Evolutionary conservation across 2,113 vertebrate species (phyloP).

Genomic region (Thalassoma bifasciatum): DNA sequence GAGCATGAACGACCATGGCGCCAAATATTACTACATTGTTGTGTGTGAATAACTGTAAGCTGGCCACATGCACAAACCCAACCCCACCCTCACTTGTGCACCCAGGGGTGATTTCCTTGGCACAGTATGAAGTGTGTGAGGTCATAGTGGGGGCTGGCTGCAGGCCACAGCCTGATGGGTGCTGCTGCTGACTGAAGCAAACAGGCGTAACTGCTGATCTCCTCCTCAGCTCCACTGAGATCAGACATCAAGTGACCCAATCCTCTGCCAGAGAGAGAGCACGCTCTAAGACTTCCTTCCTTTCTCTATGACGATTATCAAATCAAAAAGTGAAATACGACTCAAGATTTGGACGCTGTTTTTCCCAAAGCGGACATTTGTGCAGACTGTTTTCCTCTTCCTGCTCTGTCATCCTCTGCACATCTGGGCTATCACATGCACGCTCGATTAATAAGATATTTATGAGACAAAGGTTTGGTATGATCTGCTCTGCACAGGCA

Average conservation of each 20-base stretch:
- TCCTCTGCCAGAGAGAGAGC: conserved; percentile 39
- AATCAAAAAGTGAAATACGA: conserved; percentile 55
- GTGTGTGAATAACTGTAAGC: conserved; percentile 28
- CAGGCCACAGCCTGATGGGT: conserved; percentile 31
- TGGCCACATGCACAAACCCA: conserved; percentile 20
- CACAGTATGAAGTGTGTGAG: conserved; percentile 36
- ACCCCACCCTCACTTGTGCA: conserved; percentile 49
- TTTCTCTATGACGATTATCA: conserved; percentile 40
- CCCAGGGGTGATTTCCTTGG: conserved; percentile 38
- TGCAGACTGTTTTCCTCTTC: conserved; percentile 35
- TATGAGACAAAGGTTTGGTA: conserved; percentile 8
- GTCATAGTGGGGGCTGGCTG: conserved; percentile 50
- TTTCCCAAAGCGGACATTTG: conserved; percentile 56
- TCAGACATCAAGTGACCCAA: conserved; percentile 43
- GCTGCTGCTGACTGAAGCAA: conserved; percentile 28
- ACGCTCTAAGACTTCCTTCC: conserved; percentile 63
- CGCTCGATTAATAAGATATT: not conserved
- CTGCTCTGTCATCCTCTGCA: conserved; percentile 40
- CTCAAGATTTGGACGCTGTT: conserved; percentile 31
- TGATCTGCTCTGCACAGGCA: not conserved
- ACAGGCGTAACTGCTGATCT: conserved; percentile 47
- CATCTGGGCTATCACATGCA: conserved; percentile 61
- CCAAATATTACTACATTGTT: conserved; percentile 11
- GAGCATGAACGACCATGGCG: not conserved
- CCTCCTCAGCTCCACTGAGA: conserved; percentile 43